These are phyloP conservation scores for Athene cunicularia DNA, from an alignment of 2,113 vertebrate species.

Conservation along the genomic window DNA sequence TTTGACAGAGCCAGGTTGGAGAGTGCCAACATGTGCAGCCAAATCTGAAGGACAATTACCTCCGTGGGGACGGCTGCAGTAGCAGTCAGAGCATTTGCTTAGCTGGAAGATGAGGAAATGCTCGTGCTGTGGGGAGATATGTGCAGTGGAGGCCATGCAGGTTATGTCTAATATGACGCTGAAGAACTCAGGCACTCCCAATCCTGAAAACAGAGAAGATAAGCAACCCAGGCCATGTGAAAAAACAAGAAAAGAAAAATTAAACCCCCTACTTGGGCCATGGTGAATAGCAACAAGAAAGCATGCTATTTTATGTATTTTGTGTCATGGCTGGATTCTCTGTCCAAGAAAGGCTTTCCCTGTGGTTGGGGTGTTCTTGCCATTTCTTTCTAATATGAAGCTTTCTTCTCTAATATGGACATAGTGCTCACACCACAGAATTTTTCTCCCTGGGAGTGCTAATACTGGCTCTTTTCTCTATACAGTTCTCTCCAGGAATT, in stretches of 20 bases:
- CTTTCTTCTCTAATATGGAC: not conserved
- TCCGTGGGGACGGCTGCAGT: not conserved
- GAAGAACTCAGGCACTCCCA: not conserved
- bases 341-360: not conserved
- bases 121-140: not conserved
- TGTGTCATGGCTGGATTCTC: not conserved
- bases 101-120: not conserved
- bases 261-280: not conserved
- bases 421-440: not conserved
- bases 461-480: not conserved
- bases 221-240: not conserved
- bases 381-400: not conserved
- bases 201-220: not conserved
- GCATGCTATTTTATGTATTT: not conserved
- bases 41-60: not conserved
- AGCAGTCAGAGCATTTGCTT: not conserved
- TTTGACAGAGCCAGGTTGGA: not conserved
- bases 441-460: not conserved
- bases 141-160: fast-evolving
- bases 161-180: not conserved
- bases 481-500: not conserved
- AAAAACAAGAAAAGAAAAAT: not conserved
- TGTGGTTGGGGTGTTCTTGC: not conserved
- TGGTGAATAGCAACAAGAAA: not conserved
- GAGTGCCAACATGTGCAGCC: not conserved